Evolutionary conservation across 2,888 invertebrate genomes (phyloP).

Genomic region (Anodontia alba): DNA sequence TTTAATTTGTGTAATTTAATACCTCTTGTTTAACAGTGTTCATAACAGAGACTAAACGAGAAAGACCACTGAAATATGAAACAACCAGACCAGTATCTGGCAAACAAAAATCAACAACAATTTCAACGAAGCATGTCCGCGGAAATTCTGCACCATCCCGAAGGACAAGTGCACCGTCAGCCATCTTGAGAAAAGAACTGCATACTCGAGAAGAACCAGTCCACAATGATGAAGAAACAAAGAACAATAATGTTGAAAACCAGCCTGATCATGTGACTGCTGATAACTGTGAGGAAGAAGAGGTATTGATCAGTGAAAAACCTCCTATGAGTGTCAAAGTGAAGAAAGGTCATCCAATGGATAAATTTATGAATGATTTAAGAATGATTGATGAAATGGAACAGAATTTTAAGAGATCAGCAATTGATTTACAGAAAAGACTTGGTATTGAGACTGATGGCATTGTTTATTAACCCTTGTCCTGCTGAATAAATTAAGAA

Average conservation of each 20-base stretch:
- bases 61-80: constrained; percentile 76
- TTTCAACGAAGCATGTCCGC: constrained; percentile 16
- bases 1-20: no score
- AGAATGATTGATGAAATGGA: constrained; percentile 74
- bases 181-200: constrained; percentile 50
- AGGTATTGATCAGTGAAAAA: constrained; percentile 38
- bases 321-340: constrained; percentile 65
- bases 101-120: constrained; percentile 28
- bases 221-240: constrained; percentile 21
- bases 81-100: constrained; percentile 73
- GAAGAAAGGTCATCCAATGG: constrained; percentile 69
- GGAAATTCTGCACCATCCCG: constrained; percentile 45
- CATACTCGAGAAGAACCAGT: constrained; percentile 37
- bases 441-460: constrained; percentile 73
- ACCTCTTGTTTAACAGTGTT: constrained; percentile 60
- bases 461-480: constrained; percentile 63
- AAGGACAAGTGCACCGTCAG: constrained; percentile 28
- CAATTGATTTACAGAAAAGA: constrained; percentile 74
- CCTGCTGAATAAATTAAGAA: no score
- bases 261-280: constrained; percentile 28
- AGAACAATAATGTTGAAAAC: constrained; percentile 26
- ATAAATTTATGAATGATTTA: constrained; percentile 75
- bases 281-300: constrained; percentile 17
- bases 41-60: constrained; percentile 58
- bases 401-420: constrained; percentile 71